phyloP scores from a whole-genome alignment of 2,797 vertebrate genomes.

The Phoebastria nigripes region DNA sequence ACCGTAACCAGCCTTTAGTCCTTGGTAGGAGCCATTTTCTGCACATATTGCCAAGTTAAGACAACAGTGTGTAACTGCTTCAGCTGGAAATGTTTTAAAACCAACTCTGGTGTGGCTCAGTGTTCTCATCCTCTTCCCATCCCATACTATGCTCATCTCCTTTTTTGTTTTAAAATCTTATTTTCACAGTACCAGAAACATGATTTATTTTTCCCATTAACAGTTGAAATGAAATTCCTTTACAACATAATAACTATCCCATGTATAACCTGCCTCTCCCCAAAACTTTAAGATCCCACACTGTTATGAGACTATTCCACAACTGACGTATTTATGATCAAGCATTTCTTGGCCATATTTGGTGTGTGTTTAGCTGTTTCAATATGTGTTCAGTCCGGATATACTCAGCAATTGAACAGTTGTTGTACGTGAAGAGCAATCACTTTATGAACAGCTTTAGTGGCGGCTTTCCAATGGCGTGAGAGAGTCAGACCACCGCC shows the following conservation, averaged over 20 bases:
- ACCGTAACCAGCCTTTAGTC: background rate
- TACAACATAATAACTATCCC: background rate
- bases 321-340: slow-evolving; percentile 24
- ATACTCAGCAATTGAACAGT: background rate
- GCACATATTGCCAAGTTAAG: background rate
- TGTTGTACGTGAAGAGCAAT: background rate
- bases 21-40: background rate
- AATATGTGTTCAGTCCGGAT: background rate
- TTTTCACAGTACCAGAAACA: slow-evolving; percentile 4
- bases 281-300: background rate
- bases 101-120: background rate
- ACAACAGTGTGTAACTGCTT: background rate
- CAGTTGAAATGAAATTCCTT: slow-evolving; percentile 19
- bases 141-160: background rate
- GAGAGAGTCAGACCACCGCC: background rate
- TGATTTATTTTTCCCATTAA: slow-evolving; percentile 26
- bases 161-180: background rate
- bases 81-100: slow-evolving; percentile 36
- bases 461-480: background rate
- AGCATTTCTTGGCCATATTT: slow-evolving; percentile 39
- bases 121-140: background rate
- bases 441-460: background rate
- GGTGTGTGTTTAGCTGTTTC: slow-evolving; percentile 5
- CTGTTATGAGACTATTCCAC: background rate
- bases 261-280: background rate